A percentile compares a stretch with the other conserved stretches of the same genome.
Conservation (phyloP, 2,797 vertebrate species). For the Silurus lanzhouensis region DNA sequence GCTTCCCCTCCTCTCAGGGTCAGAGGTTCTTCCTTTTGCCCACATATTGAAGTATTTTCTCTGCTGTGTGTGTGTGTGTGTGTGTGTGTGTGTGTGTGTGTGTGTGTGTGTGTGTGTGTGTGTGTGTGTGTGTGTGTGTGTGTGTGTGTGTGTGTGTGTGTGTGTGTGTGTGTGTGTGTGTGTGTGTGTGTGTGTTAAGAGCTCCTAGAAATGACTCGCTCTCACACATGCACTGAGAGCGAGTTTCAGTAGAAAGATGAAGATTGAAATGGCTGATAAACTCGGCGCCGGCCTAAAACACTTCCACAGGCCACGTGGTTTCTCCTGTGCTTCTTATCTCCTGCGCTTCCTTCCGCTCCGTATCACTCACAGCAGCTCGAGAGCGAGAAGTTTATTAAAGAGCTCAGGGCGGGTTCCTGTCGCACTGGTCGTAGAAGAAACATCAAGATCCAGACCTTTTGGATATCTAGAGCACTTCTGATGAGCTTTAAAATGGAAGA, state of each 20-base stretch:
- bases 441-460: not conserved
- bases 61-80: not conserved
- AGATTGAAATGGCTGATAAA: slow-evolving; percentile 24
- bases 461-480: not conserved
- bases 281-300: not conserved
- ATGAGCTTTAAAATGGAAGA: too few relatives aligned
- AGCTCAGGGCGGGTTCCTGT: slow-evolving; percentile 2
- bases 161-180: too few relatives aligned
- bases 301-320: not conserved
- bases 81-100: not conserved
- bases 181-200: not conserved
- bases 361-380: slow-evolving; percentile 34
- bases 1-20: slow-evolving; percentile 13
- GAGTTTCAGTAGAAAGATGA: slow-evolving; percentile 11
- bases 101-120: not conserved
- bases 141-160: not conserved
- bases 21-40: slow-evolving; percentile 21
- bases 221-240: too few relatives aligned
- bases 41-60: slow-evolving; percentile 20
- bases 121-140: not conserved
- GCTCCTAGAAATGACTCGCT: not conserved
- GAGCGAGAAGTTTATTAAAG: slow-evolving; percentile 19
- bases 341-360: not conserved
- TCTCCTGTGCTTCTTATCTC: slow-evolving; percentile 23
- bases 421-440: not conserved